Base-by-base conservation (phyloP, 1,140 invertebrate species). In the Brachionus calyciflorus region DNA sequence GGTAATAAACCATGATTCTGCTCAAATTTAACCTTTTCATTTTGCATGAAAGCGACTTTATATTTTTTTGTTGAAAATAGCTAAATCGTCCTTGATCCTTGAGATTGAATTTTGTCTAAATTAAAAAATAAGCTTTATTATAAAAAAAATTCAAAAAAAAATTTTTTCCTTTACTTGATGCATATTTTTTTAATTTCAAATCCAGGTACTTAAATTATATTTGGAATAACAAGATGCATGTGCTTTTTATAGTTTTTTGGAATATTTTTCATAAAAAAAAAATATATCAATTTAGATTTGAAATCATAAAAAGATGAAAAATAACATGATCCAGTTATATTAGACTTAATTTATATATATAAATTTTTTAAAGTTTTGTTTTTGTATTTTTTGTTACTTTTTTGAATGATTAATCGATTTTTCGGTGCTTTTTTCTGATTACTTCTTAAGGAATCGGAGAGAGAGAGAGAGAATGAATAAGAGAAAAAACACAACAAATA, bases 321-420 rank as follows among this genome's bases (percentile, higher is more conserved):
- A 65, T 44, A 65, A 65, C 60, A 65, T 65, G 60, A 65, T 65
- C 60, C 60, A 65, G 60, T 65, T 65, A 44, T n/a, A 37, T 60
- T 60, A 60, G 55, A 60, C 55, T 26, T 33, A 60, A 37, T 60
- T 55, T 26, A 26, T 26, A 26, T 55, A 26, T 55, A 26, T 55
- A 28, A 28, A 30, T 57, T 57, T 57, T 57, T 33, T 24, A 57
- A 57, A 57, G 30, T 33, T n/a, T 28, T 37, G 17, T 60, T 60
- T 60, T 37, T 37, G 5, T 49, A n/a, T 49, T 49, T 17, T 49
- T 17, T 60, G 28, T 55, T 12, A 28, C 24, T 60, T 65, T 65
- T 24, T 41, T 41, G 40, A 65, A 65, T 65, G 60, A 65, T 65
- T 65, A 65, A 65, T 65, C 60, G 60, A 65, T 65, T 65, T 65